These are phyloP conservation scores for Progne subis DNA, from an alignment of 2,113 vertebrate genomes.

Conservation along the genomic window DNA sequence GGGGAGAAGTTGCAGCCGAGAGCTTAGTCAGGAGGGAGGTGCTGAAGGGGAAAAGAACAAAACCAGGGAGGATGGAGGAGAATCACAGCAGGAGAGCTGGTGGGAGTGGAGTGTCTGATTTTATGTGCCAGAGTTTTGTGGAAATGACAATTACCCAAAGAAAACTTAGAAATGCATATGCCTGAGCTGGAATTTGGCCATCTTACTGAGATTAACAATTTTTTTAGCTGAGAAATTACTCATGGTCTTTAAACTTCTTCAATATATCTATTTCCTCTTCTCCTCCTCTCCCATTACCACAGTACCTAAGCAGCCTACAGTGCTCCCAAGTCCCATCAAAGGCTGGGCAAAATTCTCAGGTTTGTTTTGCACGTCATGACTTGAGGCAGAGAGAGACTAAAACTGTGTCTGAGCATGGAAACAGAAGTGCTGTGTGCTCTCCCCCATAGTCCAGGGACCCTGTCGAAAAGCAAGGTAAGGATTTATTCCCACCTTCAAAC, in stretches of 20 bases:
- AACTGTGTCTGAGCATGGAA: background rate
- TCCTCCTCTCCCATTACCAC: background rate
- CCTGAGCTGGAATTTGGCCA: background rate
- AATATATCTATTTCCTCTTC: background rate
- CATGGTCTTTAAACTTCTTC: background rate
- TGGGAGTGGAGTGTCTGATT: background rate
- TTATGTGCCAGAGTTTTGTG: background rate
- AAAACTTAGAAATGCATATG: background rate
- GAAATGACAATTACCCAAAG: background rate
- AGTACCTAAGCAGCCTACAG: background rate
- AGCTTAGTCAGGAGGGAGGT: slow-evolving; percentile 32
- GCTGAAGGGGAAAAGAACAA: slow-evolving; percentile 49
- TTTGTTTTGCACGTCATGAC: background rate
- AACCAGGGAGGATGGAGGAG: background rate
- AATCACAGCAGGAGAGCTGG: slow-evolving; percentile 1
- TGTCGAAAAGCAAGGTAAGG: background rate
- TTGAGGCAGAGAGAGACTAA: background rate
- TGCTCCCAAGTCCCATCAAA: background rate
- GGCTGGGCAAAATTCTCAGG: background rate
- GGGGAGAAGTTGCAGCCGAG: background rate
- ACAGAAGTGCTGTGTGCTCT: background rate
- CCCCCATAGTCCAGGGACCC: rapidly evolving
- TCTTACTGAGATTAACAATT: background rate
- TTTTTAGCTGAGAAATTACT: background rate
- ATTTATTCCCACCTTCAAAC: background rate